Evolutionary conservation across 2,888 invertebrate species (phyloP), one percentile per base, ranked within the genome.

Genomic region (Alsophila aescularia): DNA sequence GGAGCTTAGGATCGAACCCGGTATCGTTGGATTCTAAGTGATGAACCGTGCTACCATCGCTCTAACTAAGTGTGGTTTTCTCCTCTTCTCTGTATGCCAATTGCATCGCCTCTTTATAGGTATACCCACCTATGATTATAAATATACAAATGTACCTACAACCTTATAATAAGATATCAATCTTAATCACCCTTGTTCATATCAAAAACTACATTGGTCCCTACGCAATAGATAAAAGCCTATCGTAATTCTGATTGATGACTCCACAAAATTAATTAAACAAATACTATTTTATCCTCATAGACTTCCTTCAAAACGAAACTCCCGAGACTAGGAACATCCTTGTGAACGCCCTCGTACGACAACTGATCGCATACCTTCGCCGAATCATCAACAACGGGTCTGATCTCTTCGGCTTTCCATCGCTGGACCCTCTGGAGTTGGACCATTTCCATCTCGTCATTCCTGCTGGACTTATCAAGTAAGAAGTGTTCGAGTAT

Each of bases 341-440:
- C 13, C 39, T 86, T 5, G 66, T 86, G 9, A 85, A 89, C 56
- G 44, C 66, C 0, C 63, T 90, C 29, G 68, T 88, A 35, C 69
- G 77, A 3, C 83, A 82, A 60, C 49, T 86, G n/a, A 64, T 87
- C 37, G 58, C 62, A 0, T 79, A 72, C 59, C 0, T 90, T 1
- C 81, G 88, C 4, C 15, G 13, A 21, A 4, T 89, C 24, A 82
- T 90, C 60, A 81, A 77, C 48, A 75, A 84, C 51, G 90, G 90
- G 1, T 84, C 83, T 0, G 0, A 0, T 0, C 3, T 82, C 49
- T 72, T 86, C 21, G 80, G 75, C 0, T 42, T 82, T 5, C 88
- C 88, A 0, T 79, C 79, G 0, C 67, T 90, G 12, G 90, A 90
- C 60, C 90, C 90, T 7, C 69, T 88, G 0, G 52, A 67, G 0